A percentile compares a stretch with the other conserved stretches of the same genome.
Conservation (phyloP, 2,113 vertebrate species). For the Sprattus sprattus region DNA sequence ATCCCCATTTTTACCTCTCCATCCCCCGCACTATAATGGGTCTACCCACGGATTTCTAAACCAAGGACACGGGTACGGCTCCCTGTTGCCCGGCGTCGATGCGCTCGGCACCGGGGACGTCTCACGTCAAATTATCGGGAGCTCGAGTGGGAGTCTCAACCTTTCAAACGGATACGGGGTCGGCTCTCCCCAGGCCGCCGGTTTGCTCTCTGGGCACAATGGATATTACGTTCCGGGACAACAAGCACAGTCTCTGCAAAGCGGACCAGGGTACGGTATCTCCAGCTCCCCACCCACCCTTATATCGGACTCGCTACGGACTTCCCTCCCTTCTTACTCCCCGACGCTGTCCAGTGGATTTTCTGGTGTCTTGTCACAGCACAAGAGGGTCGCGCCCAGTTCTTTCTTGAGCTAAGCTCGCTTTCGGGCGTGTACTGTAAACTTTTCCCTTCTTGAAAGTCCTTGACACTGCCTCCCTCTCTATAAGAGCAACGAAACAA, state of each 20-base stretch:
- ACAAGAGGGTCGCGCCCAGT: conserved; percentile 51
- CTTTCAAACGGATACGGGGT: conserved; percentile 51
- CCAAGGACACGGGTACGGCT: conserved; percentile 57
- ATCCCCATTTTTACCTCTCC: conserved; percentile 60
- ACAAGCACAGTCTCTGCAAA: conserved; percentile 47
- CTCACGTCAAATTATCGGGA: conserved; percentile 48
- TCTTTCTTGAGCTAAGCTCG: conserved; percentile 56
- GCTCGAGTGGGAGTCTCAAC: conserved; percentile 43
- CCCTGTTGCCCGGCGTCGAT: conserved; percentile 53
- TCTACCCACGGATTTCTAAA: conserved; percentile 54
- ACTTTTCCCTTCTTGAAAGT: conserved; percentile 12
- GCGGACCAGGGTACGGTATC: conserved; percentile 43
- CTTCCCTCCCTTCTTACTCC: conserved; percentile 51
- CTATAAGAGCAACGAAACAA: not conserved
- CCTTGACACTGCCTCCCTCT: not conserved
- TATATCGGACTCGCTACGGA: conserved; percentile 52
- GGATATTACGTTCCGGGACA: conserved; percentile 54
- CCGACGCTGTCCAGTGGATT: conserved; percentile 50
- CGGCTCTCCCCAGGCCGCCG: conserved; percentile 48
- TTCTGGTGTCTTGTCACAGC: conserved; percentile 51
- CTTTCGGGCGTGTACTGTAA: not conserved
- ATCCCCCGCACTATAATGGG: conserved; percentile 56
- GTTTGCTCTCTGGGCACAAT: conserved; percentile 55
- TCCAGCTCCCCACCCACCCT: conserved; percentile 53
- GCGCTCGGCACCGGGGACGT: conserved; percentile 52